phyloP scores from a whole-genome alignment of 2,888 invertebrate genomes.

The Cyclophora albipunctata region DNA sequence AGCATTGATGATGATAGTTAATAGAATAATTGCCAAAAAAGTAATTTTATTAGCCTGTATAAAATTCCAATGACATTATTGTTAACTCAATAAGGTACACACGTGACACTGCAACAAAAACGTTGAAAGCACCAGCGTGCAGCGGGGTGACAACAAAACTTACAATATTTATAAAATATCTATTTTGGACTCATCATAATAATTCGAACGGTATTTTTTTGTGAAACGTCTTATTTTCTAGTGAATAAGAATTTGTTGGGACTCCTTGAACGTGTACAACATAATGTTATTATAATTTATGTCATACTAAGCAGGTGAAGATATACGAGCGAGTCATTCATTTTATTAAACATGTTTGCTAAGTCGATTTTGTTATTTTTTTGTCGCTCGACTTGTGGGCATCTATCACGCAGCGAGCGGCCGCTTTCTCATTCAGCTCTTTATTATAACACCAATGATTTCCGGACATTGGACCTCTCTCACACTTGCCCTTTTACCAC shows the following conservation, averaged over 20 bases:
- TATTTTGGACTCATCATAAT: conserved; percentile 54
- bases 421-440: conserved; percentile 67
- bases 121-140: conserved; percentile 6
- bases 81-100: no score
- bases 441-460: conserved; percentile 67
- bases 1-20: no score
- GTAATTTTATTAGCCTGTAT: no score
- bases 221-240: conserved; percentile 65
- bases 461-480: conserved; percentile 49
- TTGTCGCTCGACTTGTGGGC: conserved; percentile 60
- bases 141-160: conserved; percentile 44
- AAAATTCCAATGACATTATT: no score
- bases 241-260: conserved; percentile 72
- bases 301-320: conserved; percentile 75
- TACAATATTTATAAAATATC: conserved; percentile 41
- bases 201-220: conserved; percentile 56
- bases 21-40: no score
- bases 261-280: conserved; percentile 71
- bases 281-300: conserved; percentile 75
- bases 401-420: conserved; percentile 73
- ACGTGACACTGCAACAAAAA: no score
- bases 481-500: conserved; percentile 26
- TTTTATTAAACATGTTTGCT: conserved; percentile 74
- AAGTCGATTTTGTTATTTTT: conserved; percentile 73
- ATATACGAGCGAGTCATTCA: conserved; percentile 72